Evolutionary conservation across 2,113 vertebrate species (phyloP).

Genomic region (Pelusios castaneus): DNA sequence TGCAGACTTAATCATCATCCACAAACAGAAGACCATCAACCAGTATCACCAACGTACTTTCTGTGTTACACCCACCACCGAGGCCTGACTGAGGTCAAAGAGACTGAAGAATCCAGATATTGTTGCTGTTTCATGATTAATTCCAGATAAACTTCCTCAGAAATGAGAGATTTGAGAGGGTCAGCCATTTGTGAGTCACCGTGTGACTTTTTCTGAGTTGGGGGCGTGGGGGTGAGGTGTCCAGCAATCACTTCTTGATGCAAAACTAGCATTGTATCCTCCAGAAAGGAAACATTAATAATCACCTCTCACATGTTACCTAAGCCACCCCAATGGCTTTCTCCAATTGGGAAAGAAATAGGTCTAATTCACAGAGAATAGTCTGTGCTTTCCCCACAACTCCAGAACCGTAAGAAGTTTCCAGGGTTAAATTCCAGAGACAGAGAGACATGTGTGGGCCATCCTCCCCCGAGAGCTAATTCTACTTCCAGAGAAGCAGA

Average conservation of each 20-base stretch:
- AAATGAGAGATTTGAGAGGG: not conserved
- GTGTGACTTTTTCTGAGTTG: no score
- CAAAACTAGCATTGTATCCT: no score
- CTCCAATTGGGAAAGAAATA: not conserved
- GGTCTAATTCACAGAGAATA: not conserved
- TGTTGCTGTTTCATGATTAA: not conserved
- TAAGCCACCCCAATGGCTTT: no score
- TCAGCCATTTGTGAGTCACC: not conserved
- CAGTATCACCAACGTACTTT: no score
- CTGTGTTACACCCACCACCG: no score
- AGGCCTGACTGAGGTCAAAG: not conserved
- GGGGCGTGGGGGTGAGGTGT: no score
- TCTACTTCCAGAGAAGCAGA: no score
- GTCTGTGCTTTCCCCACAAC: not conserved
- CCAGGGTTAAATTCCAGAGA: not conserved
- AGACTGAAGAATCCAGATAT: not conserved
- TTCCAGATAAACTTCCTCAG: not conserved
- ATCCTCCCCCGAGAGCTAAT: no score
- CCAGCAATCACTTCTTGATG: no score
- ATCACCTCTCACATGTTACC: no score
- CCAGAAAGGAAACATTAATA: no score
- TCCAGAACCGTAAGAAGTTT: no score
- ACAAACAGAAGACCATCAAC: not conserved
- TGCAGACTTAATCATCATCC: fast-evolving
- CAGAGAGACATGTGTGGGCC: not conserved